phyloP scores from a whole-genome alignment of 2,113 vertebrate species.

The Hemicordylus capensis region DNA sequence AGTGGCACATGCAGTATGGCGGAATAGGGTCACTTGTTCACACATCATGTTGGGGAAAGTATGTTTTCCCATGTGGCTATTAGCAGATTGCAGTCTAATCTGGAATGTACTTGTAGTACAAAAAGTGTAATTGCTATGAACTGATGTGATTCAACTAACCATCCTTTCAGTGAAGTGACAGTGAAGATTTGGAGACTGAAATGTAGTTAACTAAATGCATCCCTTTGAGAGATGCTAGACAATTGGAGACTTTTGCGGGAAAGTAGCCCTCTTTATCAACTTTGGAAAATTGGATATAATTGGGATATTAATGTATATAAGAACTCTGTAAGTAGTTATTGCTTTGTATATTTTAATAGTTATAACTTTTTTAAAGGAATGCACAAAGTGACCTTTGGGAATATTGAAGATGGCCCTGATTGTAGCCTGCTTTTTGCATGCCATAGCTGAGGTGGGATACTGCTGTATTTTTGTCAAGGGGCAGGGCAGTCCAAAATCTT shows the following conservation, averaged over 20 bases:
- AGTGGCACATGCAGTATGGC: not conserved
- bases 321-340: not conserved
- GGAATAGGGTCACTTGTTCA: not conserved
- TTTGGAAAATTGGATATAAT: not conserved
- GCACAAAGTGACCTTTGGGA: not conserved
- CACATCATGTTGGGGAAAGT: not conserved
- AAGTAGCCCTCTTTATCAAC: not conserved
- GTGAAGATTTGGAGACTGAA: not conserved
- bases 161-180: not conserved
- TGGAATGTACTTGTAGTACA: not conserved
- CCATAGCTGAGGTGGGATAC: not conserved
- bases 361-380: not conserved
- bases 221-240: not conserved
- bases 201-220: not conserved
- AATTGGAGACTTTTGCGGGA: not conserved
- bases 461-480: not conserved
- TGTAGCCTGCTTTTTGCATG: not conserved
- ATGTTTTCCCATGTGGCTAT: not conserved
- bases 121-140: not conserved
- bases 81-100: not conserved
- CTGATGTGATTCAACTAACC: not conserved
- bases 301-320: not conserved
- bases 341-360: not conserved
- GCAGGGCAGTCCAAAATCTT: not conserved
- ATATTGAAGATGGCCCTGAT: not conserved